Conservation (phyloP, 2,113 vertebrate genomes). For the Probosciger aterrimus region DNA sequence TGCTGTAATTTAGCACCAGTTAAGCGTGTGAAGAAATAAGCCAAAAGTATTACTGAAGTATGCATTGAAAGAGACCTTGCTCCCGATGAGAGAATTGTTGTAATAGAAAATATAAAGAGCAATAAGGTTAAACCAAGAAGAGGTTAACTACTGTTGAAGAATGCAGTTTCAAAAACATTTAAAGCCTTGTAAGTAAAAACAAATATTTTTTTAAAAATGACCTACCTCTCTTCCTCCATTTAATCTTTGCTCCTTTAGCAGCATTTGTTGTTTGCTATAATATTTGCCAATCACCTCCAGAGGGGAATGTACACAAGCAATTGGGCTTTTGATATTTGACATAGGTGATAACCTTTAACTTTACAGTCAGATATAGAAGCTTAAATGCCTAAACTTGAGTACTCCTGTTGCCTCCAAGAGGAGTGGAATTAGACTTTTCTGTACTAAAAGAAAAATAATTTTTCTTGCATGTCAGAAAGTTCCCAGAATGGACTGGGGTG, state of each 20-base stretch:
- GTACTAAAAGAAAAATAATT: neutral
- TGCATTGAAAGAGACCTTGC: neutral
- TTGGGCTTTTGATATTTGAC: neutral
- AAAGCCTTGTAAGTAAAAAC: neutral
- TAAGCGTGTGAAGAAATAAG: neutral
- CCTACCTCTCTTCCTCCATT: neutral
- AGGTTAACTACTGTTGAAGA: neutral
- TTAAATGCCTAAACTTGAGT: neutral
- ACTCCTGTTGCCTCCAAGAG: neutral
- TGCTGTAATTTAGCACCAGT: neutral
- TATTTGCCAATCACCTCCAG: neutral
- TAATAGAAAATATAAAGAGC: neutral
- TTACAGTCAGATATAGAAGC: neutral
- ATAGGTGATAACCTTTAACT: neutral
- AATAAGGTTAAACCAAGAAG: neutral
- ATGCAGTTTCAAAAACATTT: neutral
- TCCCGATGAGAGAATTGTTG: neutral
- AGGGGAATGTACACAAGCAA: constrained; percentile 7
- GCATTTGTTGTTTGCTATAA: neutral
- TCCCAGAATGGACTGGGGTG: neutral
- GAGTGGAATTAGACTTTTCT: neutral
- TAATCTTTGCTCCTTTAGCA: neutral
- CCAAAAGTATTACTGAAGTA: neutral
- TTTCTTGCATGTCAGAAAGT: neutral
- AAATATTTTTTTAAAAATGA: neutral